A percentile compares a stretch with the other conserved stretches of the same genome.
These are phyloP conservation scores for Choloepus hoffmanni DNA, from an alignment of 2,113 vertebrate genomes.

Conservation along the genomic window DNA sequence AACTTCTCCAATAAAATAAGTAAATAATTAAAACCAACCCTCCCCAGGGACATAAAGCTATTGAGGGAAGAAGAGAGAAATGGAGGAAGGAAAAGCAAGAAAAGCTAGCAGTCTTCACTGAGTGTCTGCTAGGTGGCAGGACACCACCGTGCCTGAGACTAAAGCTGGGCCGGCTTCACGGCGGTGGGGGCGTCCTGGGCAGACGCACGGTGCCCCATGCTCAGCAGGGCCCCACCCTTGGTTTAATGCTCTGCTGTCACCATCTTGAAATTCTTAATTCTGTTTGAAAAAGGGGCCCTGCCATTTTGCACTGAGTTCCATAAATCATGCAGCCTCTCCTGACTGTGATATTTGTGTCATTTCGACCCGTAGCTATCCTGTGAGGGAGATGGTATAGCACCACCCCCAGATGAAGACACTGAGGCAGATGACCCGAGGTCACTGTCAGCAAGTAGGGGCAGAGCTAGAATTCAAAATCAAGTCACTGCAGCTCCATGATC, in stretches of 20 bases:
- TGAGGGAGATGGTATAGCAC: neutral
- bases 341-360: neutral
- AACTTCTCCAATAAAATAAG: no score
- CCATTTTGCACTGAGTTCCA: neutral
- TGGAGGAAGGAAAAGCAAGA: neutral
- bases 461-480: neutral
- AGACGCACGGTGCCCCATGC: rapidly evolving
- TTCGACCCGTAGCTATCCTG: neutral
- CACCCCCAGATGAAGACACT: neutral
- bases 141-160: neutral
- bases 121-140: neutral
- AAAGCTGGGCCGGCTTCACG: neutral
- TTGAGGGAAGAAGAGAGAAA: neutral
- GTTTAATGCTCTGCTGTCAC: neutral
- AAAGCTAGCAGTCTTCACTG: neutral
- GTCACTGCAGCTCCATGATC: neutral
- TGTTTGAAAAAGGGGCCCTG: neutral
- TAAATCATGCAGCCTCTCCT: neutral
- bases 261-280: neutral
- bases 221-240: neutral
- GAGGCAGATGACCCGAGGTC: neutral
- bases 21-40: neutral
- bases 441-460: neutral
- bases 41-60: neutral
- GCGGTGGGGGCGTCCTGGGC: neutral